Base-by-base conservation (phyloP, 1,140 invertebrate species). In the Drosophila pruinosa region DNA sequence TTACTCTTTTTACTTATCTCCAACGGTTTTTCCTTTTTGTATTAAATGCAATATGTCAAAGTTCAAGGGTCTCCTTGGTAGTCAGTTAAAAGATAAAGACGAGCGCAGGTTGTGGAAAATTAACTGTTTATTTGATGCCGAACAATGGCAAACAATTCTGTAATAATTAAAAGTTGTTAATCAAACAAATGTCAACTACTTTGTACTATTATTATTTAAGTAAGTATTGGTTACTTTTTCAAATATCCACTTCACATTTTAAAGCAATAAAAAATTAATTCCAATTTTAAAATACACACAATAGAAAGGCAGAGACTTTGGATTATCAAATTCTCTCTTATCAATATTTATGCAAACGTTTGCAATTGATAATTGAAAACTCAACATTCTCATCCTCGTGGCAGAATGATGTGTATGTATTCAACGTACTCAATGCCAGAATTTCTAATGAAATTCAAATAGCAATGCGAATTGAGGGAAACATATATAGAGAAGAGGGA, bases 21-120 rank as follows among this genome's bases (percentile, higher is more conserved):
- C 14, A 14, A 14, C 12, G n/a, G 5, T 5, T 15, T 39, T 8
- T 19, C 14, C 17, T 31, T 50, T 36, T 31, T 38, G 15, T 74
- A 75, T 58, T 45, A 34, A 48, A 52, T 17, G 47, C 28, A 71
- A 69, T 69, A 64, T 47, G 54, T 57, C 61, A 72, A 56, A 67
- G 63, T 65, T 58, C 38, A 31, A 52, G 36, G 24, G 14, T 6
- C 10, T 7, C 24, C 31, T 39, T 15, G n/a, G 26, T 7, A 28
- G 19, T 10, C 8, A 7, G 10, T 43, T 47, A 36, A n/a, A 12
- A 8, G 22, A 48, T 31, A 34, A 12, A 39, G 17, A 17, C 45
- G 24, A 28, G 5, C 17, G 7, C 38, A 54, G 28, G n/a, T 6
- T 28, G 12, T 12, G 17, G 54, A 59, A 61, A 41, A 43, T 59